Evolutionary conservation across 2,888 invertebrate species (phyloP).

Genomic region (Augiades crinisus): DNA sequence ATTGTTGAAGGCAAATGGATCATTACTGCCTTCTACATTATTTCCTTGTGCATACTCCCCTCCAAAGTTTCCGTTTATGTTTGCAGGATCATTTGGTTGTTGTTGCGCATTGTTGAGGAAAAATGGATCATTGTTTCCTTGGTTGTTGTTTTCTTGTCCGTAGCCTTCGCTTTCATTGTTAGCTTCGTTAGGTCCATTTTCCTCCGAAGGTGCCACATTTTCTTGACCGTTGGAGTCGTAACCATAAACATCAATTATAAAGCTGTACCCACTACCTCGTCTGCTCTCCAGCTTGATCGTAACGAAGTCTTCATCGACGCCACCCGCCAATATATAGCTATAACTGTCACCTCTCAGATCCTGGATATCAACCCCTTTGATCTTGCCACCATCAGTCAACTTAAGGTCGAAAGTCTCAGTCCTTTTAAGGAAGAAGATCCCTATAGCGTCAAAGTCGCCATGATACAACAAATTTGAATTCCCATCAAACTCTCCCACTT

Average conservation of each 20-base stretch:
- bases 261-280: constrained; percentile 16
- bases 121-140: no score
- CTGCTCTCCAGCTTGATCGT: constrained; percentile 17
- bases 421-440: constrained; percentile 18
- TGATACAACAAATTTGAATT: constrained; percentile 5
- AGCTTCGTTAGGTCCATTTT: not conserved
- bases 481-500: constrained; percentile 10
- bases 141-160: no score
- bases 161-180: no score
- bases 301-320: constrained; percentile 17
- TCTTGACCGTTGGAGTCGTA: constrained; percentile 7
- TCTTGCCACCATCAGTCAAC: constrained; percentile 17
- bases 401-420: constrained; percentile 13
- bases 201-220: no score
- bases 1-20: no score
- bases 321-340: constrained; percentile 19
- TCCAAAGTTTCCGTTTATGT: no score
- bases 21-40: no score
- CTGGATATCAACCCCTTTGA: constrained; percentile 19
- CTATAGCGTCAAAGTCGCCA: constrained; percentile 17
- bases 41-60: no score
- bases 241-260: constrained; percentile 20
- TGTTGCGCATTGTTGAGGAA: no score
- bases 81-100: no score
- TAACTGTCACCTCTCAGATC: constrained; percentile 21